Base-by-base conservation (phyloP, 2,888 invertebrate species). In the Catotricha subobsoleta region DNA sequence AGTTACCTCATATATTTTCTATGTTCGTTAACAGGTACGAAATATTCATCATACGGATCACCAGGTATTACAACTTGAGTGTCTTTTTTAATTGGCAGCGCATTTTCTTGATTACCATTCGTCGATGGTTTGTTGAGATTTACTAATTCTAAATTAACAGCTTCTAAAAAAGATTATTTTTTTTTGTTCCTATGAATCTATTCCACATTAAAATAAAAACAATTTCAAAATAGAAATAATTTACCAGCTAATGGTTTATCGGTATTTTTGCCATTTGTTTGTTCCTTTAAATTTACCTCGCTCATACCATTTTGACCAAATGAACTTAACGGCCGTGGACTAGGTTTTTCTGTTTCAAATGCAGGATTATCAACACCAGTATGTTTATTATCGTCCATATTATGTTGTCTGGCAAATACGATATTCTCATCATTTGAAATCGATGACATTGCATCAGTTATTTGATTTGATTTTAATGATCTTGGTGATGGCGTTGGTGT, bases 21-120 rank as follows among this genome's bases (percentile, higher is more conserved):
- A 60, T 82, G 82, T 55, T 82, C 80, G 57, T 84, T 82, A 47
- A 84, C 82, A 23, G 83, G 81, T 46, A 84, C 81, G 58, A 83
- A 83, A 61, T 83, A 83, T 53, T 83, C 82, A 53, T 82, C 81
- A 58, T 82, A 81, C 5, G 79, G 77, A 57, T 79, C 79, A 27
- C 71, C 68, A 18, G 74, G 67, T 47, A 76, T 74, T 1, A 71
- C 68, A 47, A 74, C 72, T 6, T 71, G 71, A 5, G 71, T 71
- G 43, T 74, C 75, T 56, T 74, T 77, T 59, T 77, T 78, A 35
- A 67, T 55, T 41, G 70, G 67, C 16, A 58, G 55, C 2, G 68
- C 62, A 42, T 63, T 69, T 50, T 67, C 67, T n/a, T 21, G 34
- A 48, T 65, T 67, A 6, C 72, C 71, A 49, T 71, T 72, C 37